Conservation (phyloP, 1,140 invertebrate species). For the Drosophila suzukii region DNA sequence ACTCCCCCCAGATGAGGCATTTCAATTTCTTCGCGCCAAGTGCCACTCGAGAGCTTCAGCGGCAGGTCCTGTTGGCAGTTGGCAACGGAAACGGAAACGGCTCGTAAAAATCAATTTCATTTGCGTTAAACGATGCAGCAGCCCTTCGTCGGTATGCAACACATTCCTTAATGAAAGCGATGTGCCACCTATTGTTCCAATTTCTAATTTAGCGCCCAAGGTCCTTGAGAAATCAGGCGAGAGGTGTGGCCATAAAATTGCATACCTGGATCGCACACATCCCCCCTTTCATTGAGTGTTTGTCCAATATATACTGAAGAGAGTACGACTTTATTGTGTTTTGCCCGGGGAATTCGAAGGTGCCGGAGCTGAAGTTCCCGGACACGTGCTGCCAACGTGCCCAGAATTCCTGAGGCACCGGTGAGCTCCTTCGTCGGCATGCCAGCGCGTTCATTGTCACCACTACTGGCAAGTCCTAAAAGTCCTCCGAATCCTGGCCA, state of each 20-base stretch:
- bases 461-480: conserved; percentile 20
- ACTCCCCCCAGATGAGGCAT: conserved; percentile 43
- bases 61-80: conserved; percentile 52
- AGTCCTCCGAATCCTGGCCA: conserved; percentile 3
- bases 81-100: conserved; percentile 38
- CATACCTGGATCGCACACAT: conserved; percentile 58
- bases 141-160: conserved; percentile 68
- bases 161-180: conserved; percentile 76
- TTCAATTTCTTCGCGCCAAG: conserved; percentile 78
- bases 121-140: conserved; percentile 42
- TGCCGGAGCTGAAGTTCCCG: conserved; percentile 48
- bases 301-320: conserved; percentile 36
- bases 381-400: conserved; percentile 79
- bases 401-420: conserved; percentile 71
- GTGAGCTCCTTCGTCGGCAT: conserved; percentile 55
- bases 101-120: conserved; percentile 78
- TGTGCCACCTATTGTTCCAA: conserved; percentile 76
- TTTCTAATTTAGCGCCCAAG: conserved; percentile 73
- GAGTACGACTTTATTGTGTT: conserved; percentile 54
- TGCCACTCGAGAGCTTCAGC: conserved; percentile 66
- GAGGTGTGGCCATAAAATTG: conserved; percentile 64
- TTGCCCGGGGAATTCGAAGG: conserved; percentile 13
- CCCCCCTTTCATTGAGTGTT: conserved; percentile 12
- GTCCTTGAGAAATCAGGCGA: conserved; percentile 69
- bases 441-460: conserved; percentile 55